Evolutionary conservation across 2,888 invertebrate genomes (phyloP).

Genomic region (Alloplasta piceator): DNA sequence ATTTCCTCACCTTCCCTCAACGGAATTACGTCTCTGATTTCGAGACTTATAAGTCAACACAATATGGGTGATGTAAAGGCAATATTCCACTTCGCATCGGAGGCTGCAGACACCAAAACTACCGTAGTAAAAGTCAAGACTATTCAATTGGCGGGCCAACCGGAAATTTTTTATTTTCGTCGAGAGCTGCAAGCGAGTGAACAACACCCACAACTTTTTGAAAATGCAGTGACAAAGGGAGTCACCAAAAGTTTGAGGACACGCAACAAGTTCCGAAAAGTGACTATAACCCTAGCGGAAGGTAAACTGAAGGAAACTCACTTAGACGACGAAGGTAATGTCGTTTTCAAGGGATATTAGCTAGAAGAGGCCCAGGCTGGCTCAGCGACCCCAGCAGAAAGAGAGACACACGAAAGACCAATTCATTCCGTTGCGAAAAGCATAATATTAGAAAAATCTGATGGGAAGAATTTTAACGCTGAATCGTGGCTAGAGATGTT

Average conservation of each 20-base stretch:
- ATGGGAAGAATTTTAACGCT: conserved; percentile 63
- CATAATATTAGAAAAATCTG: conserved; percentile 64
- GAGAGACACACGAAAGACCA: conserved; percentile 30
- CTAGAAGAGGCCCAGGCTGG: conserved; percentile 55
- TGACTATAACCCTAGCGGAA: conserved; percentile 60
- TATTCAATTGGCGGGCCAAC: conserved; percentile 65
- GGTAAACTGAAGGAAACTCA: conserved; percentile 52
- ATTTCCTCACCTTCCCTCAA: background rate
- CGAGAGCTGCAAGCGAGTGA: conserved; percentile 52
- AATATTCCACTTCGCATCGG: conserved; percentile 60
- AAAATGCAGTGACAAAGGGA: conserved; percentile 54
- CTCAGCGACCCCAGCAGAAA: conserved; percentile 18
- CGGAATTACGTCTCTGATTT: background rate
- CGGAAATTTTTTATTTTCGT: conserved; percentile 62
- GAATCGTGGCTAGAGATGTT: conserved; percentile 55
- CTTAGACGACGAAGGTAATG: conserved; percentile 67
- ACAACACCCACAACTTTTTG: conserved; percentile 63
- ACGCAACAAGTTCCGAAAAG: conserved; percentile 67
- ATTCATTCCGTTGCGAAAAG: conserved; percentile 58
- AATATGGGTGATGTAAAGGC: conserved; percentile 60
- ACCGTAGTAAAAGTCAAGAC: conserved; percentile 65
- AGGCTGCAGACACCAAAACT: conserved; percentile 46
- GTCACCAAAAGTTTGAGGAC: conserved; percentile 66
- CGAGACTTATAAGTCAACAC: conserved; percentile 63
- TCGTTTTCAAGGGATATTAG: conserved; percentile 64